Base-by-base conservation (phyloP, 2,888 invertebrate genomes). In the Agriopis aurantiaria region DNA sequence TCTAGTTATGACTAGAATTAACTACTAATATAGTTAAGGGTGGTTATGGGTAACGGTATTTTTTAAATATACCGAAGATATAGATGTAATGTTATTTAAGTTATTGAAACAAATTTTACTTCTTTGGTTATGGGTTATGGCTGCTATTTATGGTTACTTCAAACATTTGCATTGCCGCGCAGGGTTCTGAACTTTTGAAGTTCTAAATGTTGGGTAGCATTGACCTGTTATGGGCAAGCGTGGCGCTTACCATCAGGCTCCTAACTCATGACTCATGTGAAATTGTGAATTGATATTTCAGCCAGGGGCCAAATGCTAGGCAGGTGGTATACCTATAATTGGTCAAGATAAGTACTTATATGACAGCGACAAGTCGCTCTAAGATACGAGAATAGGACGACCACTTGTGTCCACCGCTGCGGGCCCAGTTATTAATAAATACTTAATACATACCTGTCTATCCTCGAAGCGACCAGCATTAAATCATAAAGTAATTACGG, bases 401-500 rank as follows among this genome's bases (percentile, higher is more conserved):
- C 55, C 86, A 85, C 84, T 60, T 33, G 17, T 40, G 14, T 14
- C 49, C 85, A 81, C 85, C 84, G 83, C 86, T 83, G 73, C 82
- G 77, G 85, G 85, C 81, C 80, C 75, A 78, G 85, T 88, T 90
- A 92, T 92, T 91, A 91, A 90, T 91, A 91, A 90, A 73, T 66
- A 86, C 83, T 82, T 82, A 85, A 64, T 65, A 66, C 65, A 84
- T 78, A 77, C 77, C 87, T 85, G 67, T 51, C 83, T 88, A 91
- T 91, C 90, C 83, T 83, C 87, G 59, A 83, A 82, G 78, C 76
- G 84, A 80, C 80, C 74, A 82, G 79, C 78, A 83, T 88, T 92
- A 91, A 91, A 92, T 92, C 91, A 92, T 81, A 82, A 79, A 84
- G 86, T 90, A 91, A 91, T 92, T 88, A 88, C 85, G 70, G 84